A percentile compares a stretch with the other conserved stretches of the same genome.
Evolutionary conservation across 1,140 invertebrate species (phyloP).

Genomic region (Calephelis nemesis): DNA sequence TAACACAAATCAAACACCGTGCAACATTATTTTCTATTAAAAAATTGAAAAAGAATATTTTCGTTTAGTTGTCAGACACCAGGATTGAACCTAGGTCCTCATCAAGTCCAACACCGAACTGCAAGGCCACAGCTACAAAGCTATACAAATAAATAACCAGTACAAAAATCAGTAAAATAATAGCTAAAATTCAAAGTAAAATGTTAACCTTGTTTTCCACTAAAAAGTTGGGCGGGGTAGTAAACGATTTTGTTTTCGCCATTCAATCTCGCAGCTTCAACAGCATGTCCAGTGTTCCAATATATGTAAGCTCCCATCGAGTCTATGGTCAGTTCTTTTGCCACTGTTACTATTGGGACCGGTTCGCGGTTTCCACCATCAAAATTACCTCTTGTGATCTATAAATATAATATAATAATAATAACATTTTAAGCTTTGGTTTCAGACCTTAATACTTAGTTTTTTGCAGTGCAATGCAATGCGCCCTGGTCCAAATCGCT

Average conservation of each 20-base stretch:
- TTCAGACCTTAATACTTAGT: too few species aligned
- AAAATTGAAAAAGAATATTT: too few species aligned
- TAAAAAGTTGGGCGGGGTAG: constrained; percentile 87
- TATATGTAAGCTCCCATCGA: constrained; percentile 90
- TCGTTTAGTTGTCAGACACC: too few species aligned
- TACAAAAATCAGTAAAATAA: constrained; percentile 9
- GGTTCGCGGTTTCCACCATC: constrained; percentile 82
- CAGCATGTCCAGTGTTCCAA: constrained; percentile 91
- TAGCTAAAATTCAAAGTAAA: constrained; percentile 1
- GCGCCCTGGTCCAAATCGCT: too few species aligned
- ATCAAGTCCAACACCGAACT: too few species aligned
- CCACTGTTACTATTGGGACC: constrained; percentile 87
- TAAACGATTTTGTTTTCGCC: constrained; percentile 87
- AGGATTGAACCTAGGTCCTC: too few species aligned
- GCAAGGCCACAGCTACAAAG: too few species aligned
- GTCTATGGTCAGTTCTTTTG: constrained; percentile 90
- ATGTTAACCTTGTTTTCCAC: constrained; percentile 85
- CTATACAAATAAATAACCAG: too few species aligned
- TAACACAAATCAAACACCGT: too few species aligned
- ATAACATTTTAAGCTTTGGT: too few species aligned
- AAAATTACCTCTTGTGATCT: constrained; percentile 70
- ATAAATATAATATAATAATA: constrained; percentile 20
- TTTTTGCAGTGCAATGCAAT: too few species aligned
- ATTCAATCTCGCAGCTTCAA: constrained; percentile 89
- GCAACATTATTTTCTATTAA: too few species aligned